Percentiles rank a stretch among this genome's conserved stretches.
Evolutionary conservation across 2,113 vertebrate genomes (phyloP).

Genomic region (Myanophis thanlyinensis): DNA sequence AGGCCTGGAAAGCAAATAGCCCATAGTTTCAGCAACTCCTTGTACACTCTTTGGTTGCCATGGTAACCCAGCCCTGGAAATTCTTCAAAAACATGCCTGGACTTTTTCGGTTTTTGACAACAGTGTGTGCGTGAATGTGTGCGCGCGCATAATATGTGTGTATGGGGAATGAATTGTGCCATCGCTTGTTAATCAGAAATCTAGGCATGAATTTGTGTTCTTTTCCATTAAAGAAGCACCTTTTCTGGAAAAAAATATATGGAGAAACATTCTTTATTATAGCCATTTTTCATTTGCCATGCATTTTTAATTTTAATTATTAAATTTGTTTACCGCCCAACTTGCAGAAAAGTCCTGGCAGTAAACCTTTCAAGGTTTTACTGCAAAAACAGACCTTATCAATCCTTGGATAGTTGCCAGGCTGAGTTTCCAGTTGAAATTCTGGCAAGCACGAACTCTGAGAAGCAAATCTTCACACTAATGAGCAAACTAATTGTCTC

Average conservation of each 20-base stretch:
- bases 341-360: no score
- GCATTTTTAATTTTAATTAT: not conserved
- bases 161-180: not conserved
- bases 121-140: no score
- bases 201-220: not conserved
- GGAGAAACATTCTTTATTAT: not conserved
- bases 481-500: no score
- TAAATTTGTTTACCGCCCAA: not conserved
- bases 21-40: conserved; percentile 43
- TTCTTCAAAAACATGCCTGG: conserved; percentile 43
- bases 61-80: conserved; percentile 65
- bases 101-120: conserved; percentile 12
- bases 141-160: rapidly evolving
- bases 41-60: conserved; percentile 61
- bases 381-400: no score
- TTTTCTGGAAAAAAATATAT: not conserved
- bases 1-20: conserved; percentile 27
- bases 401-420: no score
- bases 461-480: no score
- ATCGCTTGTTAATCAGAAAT: not conserved
- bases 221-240: not conserved
- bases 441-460: no score
- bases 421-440: no score
- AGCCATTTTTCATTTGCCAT: not conserved
- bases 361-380: no score